These are phyloP conservation scores for Myrmecobius fasciatus DNA, from an alignment of 2,113 vertebrate species.

Conservation along the genomic window DNA sequence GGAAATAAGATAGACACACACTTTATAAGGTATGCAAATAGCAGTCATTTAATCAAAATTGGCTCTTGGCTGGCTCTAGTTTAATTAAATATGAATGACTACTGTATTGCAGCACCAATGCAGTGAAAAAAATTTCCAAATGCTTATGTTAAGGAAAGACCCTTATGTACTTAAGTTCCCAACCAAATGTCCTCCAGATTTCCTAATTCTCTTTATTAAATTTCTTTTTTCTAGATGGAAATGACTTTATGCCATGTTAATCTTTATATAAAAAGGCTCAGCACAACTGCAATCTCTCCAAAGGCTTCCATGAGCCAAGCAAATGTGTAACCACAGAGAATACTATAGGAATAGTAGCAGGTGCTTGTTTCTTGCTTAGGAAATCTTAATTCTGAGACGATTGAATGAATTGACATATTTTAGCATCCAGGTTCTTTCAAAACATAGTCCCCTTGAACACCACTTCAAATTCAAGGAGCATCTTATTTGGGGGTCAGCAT, in stretches of 20 bases:
- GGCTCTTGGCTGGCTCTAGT: conserved; percentile 19
- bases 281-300: conserved; percentile 13
- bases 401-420: neutral
- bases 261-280: conserved; percentile 22
- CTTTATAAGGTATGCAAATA: neutral
- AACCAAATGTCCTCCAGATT: conserved; percentile 25
- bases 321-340: neutral
- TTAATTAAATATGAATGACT: conserved; percentile 40
- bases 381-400: neutral
- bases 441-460: neutral
- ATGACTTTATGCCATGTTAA: conserved; percentile 19
- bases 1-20: neutral
- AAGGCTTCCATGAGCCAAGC: conserved; percentile 10
- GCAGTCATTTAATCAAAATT: conserved; percentile 46
- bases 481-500: neutral
- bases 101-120: conserved; percentile 19
- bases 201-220: conserved; percentile 36
- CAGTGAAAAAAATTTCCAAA: conserved; percentile 48
- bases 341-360: neutral
- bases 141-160: conserved; percentile 24
- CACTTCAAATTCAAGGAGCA: neutral
- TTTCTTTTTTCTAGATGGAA: conserved; percentile 35
- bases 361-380: neutral
- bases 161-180: neutral
- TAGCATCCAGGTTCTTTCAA: neutral